These are phyloP conservation scores for Charadrius vociferus DNA, from an alignment of 2,113 vertebrate species.

Conservation along the genomic window DNA sequence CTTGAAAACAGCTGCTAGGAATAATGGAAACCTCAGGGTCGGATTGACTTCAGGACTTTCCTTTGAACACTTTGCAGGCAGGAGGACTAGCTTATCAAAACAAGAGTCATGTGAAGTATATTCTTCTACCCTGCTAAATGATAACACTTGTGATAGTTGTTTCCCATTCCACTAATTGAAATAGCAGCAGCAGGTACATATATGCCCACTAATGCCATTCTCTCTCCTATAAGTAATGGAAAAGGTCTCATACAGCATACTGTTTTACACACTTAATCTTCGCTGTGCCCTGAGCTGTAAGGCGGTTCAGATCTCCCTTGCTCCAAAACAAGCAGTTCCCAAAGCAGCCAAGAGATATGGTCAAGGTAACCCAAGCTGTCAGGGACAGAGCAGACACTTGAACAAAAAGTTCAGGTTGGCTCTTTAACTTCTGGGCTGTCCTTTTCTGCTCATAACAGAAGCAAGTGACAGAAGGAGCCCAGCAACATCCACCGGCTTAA, in stretches of 20 bases:
- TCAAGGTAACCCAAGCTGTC: not conserved
- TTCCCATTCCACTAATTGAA: not conserved
- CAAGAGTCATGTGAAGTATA: not conserved
- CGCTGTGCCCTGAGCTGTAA: not conserved
- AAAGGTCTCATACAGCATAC: not conserved
- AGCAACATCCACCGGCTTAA: not conserved
- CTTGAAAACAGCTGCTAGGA: not conserved
- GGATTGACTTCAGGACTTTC: not conserved
- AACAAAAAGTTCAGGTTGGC: not conserved
- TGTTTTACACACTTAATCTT: not conserved
- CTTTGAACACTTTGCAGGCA: not conserved
- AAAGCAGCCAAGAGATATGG: not conserved
- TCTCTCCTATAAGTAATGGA: not conserved
- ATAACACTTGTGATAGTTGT: not conserved
- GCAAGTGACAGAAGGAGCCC: not conserved
- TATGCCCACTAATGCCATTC: not conserved
- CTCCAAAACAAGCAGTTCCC: not conserved
- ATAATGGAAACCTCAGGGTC: not conserved
- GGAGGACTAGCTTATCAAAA: not conserved
- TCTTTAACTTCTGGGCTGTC: not conserved
- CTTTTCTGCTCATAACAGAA: not conserved
- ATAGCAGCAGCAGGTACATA: not conserved
- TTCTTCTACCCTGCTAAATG: not conserved
- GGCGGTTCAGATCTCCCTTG: not conserved
- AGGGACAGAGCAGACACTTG: not conserved